Evolutionary conservation across 2,888 invertebrate genomes (phyloP).

Genomic region (Drosophila multiciliata): DNA sequence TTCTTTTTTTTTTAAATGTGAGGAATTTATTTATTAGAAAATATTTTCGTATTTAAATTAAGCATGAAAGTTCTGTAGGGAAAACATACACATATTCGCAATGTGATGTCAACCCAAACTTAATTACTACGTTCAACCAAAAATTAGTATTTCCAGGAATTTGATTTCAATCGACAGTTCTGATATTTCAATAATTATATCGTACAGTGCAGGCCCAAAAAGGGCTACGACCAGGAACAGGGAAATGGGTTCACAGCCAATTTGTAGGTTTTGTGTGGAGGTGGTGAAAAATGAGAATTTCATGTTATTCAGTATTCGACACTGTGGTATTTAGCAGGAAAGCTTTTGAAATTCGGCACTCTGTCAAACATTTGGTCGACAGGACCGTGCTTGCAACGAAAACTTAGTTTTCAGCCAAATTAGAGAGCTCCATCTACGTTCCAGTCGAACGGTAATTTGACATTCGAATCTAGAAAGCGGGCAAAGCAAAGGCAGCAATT

Average conservation of each 20-base stretch:
- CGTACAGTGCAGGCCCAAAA: not conserved
- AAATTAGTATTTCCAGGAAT: slow-evolving; percentile 28
- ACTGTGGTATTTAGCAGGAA: slow-evolving; percentile 9
- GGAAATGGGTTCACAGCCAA: not conserved
- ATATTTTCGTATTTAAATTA: not conserved
- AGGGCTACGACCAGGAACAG: not conserved
- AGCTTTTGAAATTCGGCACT: slow-evolving; percentile 18
- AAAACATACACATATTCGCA: not conserved
- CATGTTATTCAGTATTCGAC: slow-evolving; percentile 29
- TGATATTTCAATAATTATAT: not conserved
- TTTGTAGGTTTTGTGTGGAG: not conserved
- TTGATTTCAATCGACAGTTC: not conserved
- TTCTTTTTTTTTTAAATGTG: too few relatives aligned
- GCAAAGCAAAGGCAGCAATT: not conserved
- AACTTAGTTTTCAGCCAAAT: slow-evolving; percentile 26
- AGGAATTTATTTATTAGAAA: not conserved
- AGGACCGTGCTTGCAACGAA: not conserved
- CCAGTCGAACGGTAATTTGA: slow-evolving; percentile 5
- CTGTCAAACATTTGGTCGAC: not conserved
- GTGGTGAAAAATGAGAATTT: slow-evolving; percentile 38
- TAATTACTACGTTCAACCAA: slow-evolving; percentile 48
- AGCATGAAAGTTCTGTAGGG: not conserved
- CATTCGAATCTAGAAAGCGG: not conserved
- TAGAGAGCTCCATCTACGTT: slow-evolving; percentile 8
- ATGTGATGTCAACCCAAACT: slow-evolving; percentile 23